A percentile compares a stretch with the other conserved stretches of the same genome.
phyloP scores from a whole-genome alignment of 2,797 vertebrate genomes.

The Paratrypauchen microcephalus region DNA sequence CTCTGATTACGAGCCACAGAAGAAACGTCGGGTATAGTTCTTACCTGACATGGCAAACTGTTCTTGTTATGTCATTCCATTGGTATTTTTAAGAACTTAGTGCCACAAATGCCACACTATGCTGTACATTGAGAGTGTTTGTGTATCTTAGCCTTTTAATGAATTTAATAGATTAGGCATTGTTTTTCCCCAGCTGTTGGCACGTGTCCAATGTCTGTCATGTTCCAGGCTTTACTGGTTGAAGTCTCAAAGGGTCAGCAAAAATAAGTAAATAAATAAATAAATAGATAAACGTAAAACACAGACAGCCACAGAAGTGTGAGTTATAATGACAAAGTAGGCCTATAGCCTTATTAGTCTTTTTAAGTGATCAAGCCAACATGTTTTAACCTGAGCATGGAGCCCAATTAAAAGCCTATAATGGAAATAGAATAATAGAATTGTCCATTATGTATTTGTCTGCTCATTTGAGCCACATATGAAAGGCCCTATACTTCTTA shows the following conservation, averaged over 20 bases:
- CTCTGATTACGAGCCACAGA: not conserved
- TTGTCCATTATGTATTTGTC: not conserved
- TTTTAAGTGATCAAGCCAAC: not conserved
- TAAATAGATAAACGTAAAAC: not conserved
- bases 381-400: not conserved
- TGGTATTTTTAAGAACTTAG: constrained; percentile 6
- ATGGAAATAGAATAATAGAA: constrained; percentile 16
- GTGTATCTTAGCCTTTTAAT: not conserved
- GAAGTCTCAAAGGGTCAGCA: not conserved
- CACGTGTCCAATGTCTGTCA: not conserved
- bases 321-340: too few relatives aligned
- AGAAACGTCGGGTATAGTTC: not conserved
- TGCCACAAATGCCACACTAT: not conserved
- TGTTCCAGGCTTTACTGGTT: not conserved
- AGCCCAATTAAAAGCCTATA: not conserved
- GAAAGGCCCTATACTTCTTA: constrained; percentile 25
- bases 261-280: constrained; percentile 11
- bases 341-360: not conserved
- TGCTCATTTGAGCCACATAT: constrained; percentile 22
- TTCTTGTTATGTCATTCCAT: not conserved
- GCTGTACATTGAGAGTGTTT: not conserved
- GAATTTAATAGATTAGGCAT: not conserved
- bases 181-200: not conserved
- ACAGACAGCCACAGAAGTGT: too few relatives aligned
- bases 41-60: constrained; percentile 14